phyloP scores from a whole-genome alignment of 1,140 invertebrate genomes.

The Belonocnema kinseyi region DNA sequence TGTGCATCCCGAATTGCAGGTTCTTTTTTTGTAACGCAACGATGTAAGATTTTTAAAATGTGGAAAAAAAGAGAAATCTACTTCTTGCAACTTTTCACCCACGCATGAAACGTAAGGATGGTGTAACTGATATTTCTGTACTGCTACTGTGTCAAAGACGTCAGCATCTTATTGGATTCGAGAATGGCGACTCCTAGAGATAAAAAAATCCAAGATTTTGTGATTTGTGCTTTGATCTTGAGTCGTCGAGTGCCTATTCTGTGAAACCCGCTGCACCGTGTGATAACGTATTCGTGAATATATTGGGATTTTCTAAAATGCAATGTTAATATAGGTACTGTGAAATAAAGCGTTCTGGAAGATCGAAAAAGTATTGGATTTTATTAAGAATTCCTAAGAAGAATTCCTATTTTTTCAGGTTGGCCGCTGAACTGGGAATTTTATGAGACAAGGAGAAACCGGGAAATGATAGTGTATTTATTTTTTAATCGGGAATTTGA shows the following conservation, averaged over 20 bases:
- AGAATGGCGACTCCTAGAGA: not conserved
- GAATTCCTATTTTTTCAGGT: too few species aligned
- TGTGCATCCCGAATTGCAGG: not conserved
- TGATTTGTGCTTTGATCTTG: conserved; percentile 30
- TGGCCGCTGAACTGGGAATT: too few species aligned
- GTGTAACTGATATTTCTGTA: not conserved
- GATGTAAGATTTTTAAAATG: not conserved
- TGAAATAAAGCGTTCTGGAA: conserved; percentile 39
- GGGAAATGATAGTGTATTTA: too few species aligned
- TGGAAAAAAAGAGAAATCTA: not conserved
- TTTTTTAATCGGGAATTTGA: too few species aligned
- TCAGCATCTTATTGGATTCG: conserved; percentile 7
- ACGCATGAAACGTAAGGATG: not conserved
- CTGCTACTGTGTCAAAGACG: conserved; percentile 15
- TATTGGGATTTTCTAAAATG: conserved; percentile 37
- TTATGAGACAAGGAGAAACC: too few species aligned
- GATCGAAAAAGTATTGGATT: conserved; percentile 4
- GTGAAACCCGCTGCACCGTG: conserved; percentile 29
- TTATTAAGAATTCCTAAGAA: not conserved
- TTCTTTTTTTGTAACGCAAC: not conserved
- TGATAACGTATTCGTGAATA: conserved; percentile 26
- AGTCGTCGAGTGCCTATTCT: conserved; percentile 45
- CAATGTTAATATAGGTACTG: conserved; percentile 39
- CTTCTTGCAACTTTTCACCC: not conserved
- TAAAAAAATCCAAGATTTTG: conserved; percentile 18